Evolutionary conservation across 2,113 vertebrate species (phyloP), one percentile per base, ranked within the genome.

Genomic region (Phrynosoma platyrhinos): DNA sequence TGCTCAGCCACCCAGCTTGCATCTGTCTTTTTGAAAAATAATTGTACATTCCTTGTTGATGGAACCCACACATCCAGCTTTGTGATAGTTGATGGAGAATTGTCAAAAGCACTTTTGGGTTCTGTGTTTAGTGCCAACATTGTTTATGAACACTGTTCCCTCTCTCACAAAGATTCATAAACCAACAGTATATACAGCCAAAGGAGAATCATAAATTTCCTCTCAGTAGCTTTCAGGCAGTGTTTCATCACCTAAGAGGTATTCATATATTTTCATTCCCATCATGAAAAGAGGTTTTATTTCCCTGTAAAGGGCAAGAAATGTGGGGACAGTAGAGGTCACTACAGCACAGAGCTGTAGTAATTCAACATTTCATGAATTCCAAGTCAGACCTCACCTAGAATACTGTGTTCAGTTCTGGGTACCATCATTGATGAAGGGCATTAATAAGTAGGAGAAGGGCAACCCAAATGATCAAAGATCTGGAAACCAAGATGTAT

Each of bases 191-290:
- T 52, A 52, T 52, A 74, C n/a, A 36, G 71, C 5, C 7, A 27
- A 62, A 84, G 32, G 83, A 25, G 69, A 62, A 16, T 40, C 21
- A 76, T 84, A 84, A 84, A 75, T 84, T 84, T 58, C 47, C 68
- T 2, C 23, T 58, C 5, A 27, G n/a, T 27, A 7, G 23, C 32
- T 9, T 58, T 58, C 53, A 76, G 10, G 5, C n/a, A 27, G 1
- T 84, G 32, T 75, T 84, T 84, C 36, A 76, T 76, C 25, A 40
- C 83, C 53, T 36, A 16, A 5, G 69, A 75, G 25, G 30, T 20
- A 40, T 75, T 62, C 69, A 25, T 4, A 14, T 75, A 84, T 25
- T 40, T 32, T 62, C 52, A 76, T 12, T 32, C 21, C 71, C 30
- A 18, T 62, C 13, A 14, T 27, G 55, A 40, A 42, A 66, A 66